Evolutionary conservation across 2,888 invertebrate genomes (phyloP), one percentile per base, ranked within the genome.

Genomic region (Orgyia antiqua): DNA sequence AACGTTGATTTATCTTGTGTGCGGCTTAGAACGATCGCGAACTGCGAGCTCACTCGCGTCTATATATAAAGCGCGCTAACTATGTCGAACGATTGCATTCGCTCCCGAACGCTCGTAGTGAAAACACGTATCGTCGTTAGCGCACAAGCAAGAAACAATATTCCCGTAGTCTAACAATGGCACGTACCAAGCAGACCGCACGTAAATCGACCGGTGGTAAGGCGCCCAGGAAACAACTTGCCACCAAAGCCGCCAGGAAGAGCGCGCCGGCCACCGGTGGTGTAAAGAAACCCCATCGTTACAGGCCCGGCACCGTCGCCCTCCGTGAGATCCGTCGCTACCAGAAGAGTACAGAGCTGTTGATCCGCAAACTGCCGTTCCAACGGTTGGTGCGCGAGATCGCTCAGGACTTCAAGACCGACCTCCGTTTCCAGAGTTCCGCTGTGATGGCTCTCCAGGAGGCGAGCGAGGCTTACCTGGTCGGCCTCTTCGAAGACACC

Each of bases 151-250:
- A 15, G 6, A 6, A 6, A 15, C 4, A 15, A 6, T 4, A 15
- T 15, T 15, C 4, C 6, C 4, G 6, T 15, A 15, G 15, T 15
- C 15, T 4, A 19, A 33, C 49, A 43, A 69, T 92, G 92, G 92
- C 92, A 51, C 90, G 92, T 59, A 93, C 92, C 4, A 92, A 93
- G 76, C 92, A 92, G 53, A 92, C 92, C 1, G 92, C 92, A 10
- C 88, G 92, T 42, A 93, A 93, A 52, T 92, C 91, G 0, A 92
- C 92, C 20, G 92, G 92, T 54, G 92, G 92, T n/a, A 92, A 92
- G 64, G 92, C 92, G 13, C 92, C 92, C 0, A 75, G 92, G 29
- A 92, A 92, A 59, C 91, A 91, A 55, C 64, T 92, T 38, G 91
- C 91, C 0, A 92, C 91, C 1, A 92, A 92, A 71, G 92, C 92